Evolutionary conservation across 2,888 invertebrate genomes (phyloP).

Genomic region (Harpalus rubripes): DNA sequence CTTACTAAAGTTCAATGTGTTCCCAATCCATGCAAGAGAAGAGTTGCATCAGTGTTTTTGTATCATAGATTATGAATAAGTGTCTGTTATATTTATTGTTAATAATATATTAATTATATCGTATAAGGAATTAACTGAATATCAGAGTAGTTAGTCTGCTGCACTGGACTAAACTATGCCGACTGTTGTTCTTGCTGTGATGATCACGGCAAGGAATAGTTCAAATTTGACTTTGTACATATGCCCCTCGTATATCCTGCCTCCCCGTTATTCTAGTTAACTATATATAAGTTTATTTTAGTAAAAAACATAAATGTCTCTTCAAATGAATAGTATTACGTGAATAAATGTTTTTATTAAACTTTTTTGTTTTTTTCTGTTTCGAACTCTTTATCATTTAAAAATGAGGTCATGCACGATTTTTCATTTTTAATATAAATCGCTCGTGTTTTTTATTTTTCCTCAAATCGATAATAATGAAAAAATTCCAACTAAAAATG

Average conservation of each 20-base stretch:
- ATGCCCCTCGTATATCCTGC: conserved; percentile 47
- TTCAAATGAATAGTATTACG: conserved; percentile 57
- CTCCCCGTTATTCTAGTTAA: conserved; percentile 62
- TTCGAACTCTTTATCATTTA: conserved; percentile 5
- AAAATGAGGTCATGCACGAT: no score
- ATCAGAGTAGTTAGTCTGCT: conserved; percentile 51
- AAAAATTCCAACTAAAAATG: no score
- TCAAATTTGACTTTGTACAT: conserved; percentile 61
- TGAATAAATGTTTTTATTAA: conserved; percentile 58
- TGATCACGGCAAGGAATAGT: conserved; percentile 60
- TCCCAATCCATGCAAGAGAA: conserved; percentile 64
- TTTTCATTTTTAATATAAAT: no score
- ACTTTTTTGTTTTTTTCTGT: conserved; percentile 25
- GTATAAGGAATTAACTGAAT: conserved; percentile 62
- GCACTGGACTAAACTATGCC: conserved; percentile 57
- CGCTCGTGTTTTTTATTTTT: no score
- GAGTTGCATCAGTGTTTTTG: conserved; percentile 59
- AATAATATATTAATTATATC: conserved; percentile 64
- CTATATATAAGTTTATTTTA: conserved; percentile 67
- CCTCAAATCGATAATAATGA: no score
- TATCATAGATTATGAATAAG: conserved; percentile 60
- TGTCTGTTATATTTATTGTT: conserved; percentile 67
- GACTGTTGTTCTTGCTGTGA: conserved; percentile 63
- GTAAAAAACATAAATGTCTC: conserved; percentile 63
- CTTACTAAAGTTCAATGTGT: conserved; percentile 60